Conservation (phyloP, 1,140 invertebrate genomes). For the Glossosoma conforme region DNA sequence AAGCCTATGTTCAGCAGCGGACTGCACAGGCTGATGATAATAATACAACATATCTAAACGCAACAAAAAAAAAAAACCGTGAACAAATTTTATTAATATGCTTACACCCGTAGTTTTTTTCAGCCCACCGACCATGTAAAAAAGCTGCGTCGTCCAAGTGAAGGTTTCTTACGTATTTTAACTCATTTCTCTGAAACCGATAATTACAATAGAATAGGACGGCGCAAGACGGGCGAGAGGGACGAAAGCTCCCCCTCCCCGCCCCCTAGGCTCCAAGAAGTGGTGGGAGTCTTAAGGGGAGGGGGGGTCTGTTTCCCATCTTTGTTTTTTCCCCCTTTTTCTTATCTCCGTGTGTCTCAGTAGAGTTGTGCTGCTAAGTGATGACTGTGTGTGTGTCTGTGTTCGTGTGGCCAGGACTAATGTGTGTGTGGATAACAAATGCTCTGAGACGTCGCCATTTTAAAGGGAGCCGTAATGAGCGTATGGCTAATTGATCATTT, state of each 20-base stretch:
- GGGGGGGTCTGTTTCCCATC: constrained; percentile 24
- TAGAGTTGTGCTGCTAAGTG: constrained; percentile 22
- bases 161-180: constrained; percentile 30
- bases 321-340: constrained; percentile 33
- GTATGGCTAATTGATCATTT: constrained; percentile 27
- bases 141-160: constrained; percentile 28
- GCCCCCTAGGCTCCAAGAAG: constrained; percentile 1
- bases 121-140: constrained; percentile 22
- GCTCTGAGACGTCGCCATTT: constrained; percentile 25
- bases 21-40: too few species aligned
- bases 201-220: constrained; percentile 32
- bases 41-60: too few species aligned
- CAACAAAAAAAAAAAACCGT: too few species aligned
- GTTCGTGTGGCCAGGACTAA: neutral
- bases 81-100: too few species aligned
- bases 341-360: constrained; percentile 32
- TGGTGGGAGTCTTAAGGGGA: neutral
- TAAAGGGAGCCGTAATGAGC: constrained; percentile 25
- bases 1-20: too few species aligned
- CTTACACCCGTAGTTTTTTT: too few species aligned
- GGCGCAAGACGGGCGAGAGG: constrained; percentile 20
- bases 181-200: constrained; percentile 33
- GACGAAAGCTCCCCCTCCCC: constrained; percentile 11
- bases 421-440: constrained; percentile 22
- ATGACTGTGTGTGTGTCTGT: constrained; percentile 9